Base-by-base conservation (phyloP, 2,888 invertebrate genomes). In the Dynastes hyllus region DNA sequence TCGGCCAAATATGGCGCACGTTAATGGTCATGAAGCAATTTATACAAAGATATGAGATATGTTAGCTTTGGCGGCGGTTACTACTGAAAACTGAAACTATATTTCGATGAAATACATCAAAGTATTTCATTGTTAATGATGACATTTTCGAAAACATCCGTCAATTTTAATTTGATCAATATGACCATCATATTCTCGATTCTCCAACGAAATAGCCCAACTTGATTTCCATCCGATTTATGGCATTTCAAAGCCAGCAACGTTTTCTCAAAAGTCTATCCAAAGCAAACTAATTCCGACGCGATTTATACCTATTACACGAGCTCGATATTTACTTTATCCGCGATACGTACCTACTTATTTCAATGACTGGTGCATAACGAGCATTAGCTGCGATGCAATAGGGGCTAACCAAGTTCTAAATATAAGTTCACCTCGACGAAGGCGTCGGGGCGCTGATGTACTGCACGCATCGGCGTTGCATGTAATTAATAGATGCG, bases 401-500 rank as follows among this genome's bases (percentile, higher is more conserved):
- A 69, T 45, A 50, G 51, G 16, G 22, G 3, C 6, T 45, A 45
- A 16, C 53, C 45, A 3, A 2, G 50, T 11, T 61, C 67, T 69
- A 69, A 50, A 69, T 69, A 69, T 69, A 69, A 69, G 45, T 69
- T 16, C 50, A 69, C 16, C 16, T 32, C 13, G 16, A 16, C n/a
- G 27, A 2, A 29, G 61, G n/a, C 22, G 22, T n/a, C 11, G 22
- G 6, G 11, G 61, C n/a, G n/a, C 16, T 29, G 61, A 27, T 22
- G 61, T 61, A 16, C 53, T 16, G 22, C 11, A 11, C 22, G 61
- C 27, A 22, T 11, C 61, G 61, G 11, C 61, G 61, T 53, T 53
- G 70, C 53, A 58, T 32, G 45, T 61, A 61, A 61, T 73, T 73
- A 73, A 73, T 73, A 58, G 73, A 73, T 58, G 73, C 58, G 67